These are phyloP conservation scores for Desmophyllum pertusum DNA, from an alignment of 92 coral and sea anemone species.

Conservation along the genomic window DNA sequence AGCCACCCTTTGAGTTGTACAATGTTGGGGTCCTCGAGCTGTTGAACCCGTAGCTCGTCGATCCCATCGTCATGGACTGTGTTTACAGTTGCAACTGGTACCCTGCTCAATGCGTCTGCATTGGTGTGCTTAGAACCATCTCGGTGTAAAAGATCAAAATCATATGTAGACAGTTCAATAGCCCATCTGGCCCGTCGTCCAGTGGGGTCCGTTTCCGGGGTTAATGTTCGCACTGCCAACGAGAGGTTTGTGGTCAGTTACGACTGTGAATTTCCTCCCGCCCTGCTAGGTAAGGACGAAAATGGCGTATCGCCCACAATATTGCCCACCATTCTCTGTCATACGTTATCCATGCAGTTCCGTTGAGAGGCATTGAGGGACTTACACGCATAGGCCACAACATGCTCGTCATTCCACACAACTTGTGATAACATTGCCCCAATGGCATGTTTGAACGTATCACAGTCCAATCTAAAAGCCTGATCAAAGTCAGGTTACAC, in stretches of 20 bases:
- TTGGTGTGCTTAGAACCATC: too few species aligned
- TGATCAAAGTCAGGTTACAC: slow-evolving; percentile 17
- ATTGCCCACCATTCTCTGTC: not conserved
- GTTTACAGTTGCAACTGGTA: too few species aligned
- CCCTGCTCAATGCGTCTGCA: too few species aligned
- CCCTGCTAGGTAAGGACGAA: too few species aligned
- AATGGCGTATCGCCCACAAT: not conserved
- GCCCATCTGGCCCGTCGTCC: too few species aligned
- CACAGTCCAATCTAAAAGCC: slow-evolving; percentile 35
- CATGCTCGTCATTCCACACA: not conserved
- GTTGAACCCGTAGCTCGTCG: slow-evolving; percentile 11
- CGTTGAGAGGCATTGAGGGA: not conserved
- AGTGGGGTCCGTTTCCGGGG: too few species aligned
- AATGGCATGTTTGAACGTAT: slow-evolving; percentile 4
- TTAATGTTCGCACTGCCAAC: too few species aligned
- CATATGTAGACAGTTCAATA: too few species aligned
- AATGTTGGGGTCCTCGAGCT: slow-evolving; percentile 25
- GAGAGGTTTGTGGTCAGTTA: too few species aligned
- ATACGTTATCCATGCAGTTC: not conserved
- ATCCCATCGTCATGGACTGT: not conserved
- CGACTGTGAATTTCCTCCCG: too few species aligned
- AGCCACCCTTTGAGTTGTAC: slow-evolving; percentile 15
- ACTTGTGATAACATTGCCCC: not conserved
- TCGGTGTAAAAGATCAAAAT: too few species aligned
- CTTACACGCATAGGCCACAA: not conserved